Base-by-base conservation (phyloP, 2,888 invertebrate species). In the Phyllotreta cruciferae region DNA sequence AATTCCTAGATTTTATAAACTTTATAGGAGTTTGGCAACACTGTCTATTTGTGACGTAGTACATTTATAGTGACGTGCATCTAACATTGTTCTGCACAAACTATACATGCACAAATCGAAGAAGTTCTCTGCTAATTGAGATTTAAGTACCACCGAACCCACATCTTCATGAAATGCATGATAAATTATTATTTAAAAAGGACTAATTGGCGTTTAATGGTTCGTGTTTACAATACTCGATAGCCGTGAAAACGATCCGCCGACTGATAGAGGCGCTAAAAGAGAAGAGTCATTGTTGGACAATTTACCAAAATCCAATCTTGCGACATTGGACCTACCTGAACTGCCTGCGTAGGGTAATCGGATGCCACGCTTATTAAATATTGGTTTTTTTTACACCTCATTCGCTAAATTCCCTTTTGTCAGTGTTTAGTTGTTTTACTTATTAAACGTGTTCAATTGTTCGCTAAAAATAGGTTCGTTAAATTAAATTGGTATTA, bases 151-250 rank as follows among this genome's bases (percentile, higher is more conserved):
- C 70, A 56, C 55, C 60, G 47, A 65, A 39, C 56, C 55, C 60
- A 62, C 65, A 56, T 60, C 62, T 65, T 62, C 56, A 62, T 58
- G 54, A 62, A 60, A 47, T 53, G 47, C 70, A 72, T 74, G 74
- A 74, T 74, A 73, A 74, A 74, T 74, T 68, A 73, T 71, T 70
- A 71, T 74, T 74, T 74, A 74, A 74, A 72, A 69, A 70, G 71
- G 66, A 60, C 64, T 74, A 74, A 74, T 74, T 72, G 73, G 68
- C 66, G 70, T 67, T 70, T 73, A 74, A 74, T 72, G 62, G 70
- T 47, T 13, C 68, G 56, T 63, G 69, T 70, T 70, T 63, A 63
- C 54, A 65, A 63, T 57, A 60, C 47, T 60, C 67, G 64, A 62
- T 68, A 67, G 52, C 64, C 68, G 37, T 66, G 66, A 68, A 68